phyloP scores from a whole-genome alignment of 2,113 vertebrate genomes.

The Sturnira hondurensis region DNA sequence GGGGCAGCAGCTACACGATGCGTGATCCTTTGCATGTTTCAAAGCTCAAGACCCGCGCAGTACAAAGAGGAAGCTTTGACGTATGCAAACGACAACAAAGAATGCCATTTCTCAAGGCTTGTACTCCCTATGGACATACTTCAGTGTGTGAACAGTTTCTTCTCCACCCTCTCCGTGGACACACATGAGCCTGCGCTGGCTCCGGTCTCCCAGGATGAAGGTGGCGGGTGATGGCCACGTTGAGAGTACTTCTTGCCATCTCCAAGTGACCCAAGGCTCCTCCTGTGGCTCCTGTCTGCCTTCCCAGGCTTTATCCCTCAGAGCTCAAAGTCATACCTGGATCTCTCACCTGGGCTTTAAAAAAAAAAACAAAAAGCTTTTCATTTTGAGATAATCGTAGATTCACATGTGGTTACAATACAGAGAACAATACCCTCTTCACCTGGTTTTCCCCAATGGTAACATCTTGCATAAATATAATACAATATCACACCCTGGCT shows the following conservation, averaged over 20 bases:
- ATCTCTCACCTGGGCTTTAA: not conserved
- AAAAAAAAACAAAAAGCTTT: not conserved
- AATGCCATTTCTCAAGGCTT: not conserved
- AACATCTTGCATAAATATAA: not conserved
- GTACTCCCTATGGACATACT: slow-evolving; percentile 19
- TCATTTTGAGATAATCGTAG: not conserved
- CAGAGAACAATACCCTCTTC: slow-evolving; percentile 4
- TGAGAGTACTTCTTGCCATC: not conserved
- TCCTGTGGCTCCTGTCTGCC: not conserved
- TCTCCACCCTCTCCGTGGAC: not conserved
- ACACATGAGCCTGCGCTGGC: not conserved
- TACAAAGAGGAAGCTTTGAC: not conserved
- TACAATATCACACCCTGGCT: not conserved
- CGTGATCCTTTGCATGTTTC: not conserved
- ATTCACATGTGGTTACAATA: not conserved
- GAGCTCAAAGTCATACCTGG: not conserved
- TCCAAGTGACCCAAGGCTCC: not conserved
- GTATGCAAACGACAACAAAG: not conserved
- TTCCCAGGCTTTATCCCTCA: not conserved
- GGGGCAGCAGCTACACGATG: not conserved
- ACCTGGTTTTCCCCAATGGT: not conserved
- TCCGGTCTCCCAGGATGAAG: not conserved
- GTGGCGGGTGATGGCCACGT: not conserved
- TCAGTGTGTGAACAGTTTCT: slow-evolving; percentile 29
- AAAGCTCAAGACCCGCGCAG: not conserved